These are phyloP conservation scores for Chrysomela aeneicollis DNA, from an alignment of 2,888 invertebrate genomes.

Conservation along the genomic window DNA sequence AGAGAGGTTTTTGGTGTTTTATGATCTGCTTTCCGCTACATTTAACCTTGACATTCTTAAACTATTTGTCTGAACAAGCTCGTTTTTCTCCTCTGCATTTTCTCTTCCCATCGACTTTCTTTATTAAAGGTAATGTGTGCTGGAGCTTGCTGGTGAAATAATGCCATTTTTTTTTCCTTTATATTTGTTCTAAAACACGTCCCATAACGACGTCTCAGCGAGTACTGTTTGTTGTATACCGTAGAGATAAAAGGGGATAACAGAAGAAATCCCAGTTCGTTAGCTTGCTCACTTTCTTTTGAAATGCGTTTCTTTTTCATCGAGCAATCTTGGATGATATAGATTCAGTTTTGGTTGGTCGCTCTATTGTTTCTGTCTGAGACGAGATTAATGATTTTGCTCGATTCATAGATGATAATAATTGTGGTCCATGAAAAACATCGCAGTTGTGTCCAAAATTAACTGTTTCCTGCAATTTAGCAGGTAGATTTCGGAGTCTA, in stretches of 20 bases:
- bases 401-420: too few relatives aligned
- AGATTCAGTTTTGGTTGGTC: not conserved
- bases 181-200: conserved; percentile 31
- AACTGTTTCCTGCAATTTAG: too few relatives aligned
- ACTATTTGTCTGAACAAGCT: conserved; percentile 45
- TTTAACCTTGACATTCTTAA: conserved; percentile 48
- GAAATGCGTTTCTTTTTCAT: conserved; percentile 1
- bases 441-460: too few relatives aligned
- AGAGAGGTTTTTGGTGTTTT: conserved; percentile 29
- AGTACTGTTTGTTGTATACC: not conserved
- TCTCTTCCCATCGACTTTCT: conserved; percentile 39
- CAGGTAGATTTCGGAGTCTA: too few relatives aligned
- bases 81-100: conserved; percentile 41
- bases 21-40: conserved; percentile 49
- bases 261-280: not conserved
- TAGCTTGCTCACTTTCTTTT: not conserved
- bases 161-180: conserved; percentile 38
- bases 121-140: conserved; percentile 19
- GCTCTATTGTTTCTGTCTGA: not conserved
- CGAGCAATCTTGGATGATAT: not conserved
- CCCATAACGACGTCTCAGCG: conserved; percentile 18
- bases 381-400: too few relatives aligned
- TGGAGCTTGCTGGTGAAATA: conserved; percentile 31
- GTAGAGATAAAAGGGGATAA: conserved; percentile 10
- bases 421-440: too few relatives aligned